Conservation (phyloP, 2,113 vertebrate species). For the Myiopsitta monachus region DNA sequence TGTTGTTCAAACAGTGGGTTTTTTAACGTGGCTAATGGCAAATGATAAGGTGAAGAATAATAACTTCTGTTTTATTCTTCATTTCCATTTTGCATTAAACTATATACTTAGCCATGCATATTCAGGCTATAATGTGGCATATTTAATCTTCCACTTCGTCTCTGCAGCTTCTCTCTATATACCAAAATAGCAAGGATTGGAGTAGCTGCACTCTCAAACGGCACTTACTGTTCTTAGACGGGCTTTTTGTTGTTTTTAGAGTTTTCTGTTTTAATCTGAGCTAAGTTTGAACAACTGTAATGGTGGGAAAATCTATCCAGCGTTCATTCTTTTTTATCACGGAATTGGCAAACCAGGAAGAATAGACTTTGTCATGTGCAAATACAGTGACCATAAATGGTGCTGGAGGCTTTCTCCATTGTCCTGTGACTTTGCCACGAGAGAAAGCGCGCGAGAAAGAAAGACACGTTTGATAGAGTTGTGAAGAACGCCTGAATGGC, state of each 20-base stretch:
- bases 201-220: slow-evolving; percentile 58
- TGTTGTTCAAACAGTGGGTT: slow-evolving; percentile 21
- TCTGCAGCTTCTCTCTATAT: slow-evolving; percentile 44
- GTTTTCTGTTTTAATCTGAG: slow-evolving; percentile 60
- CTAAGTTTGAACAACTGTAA: slow-evolving; percentile 73
- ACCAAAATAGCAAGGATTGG: slow-evolving; percentile 57
- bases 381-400: slow-evolving; percentile 83
- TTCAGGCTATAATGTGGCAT: slow-evolving; percentile 47
- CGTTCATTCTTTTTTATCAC: slow-evolving; percentile 67
- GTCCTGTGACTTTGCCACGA: slow-evolving; percentile 86
- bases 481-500: slow-evolving; percentile 93
- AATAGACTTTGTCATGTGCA: slow-evolving; percentile 84
- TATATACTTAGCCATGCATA: slow-evolving; percentile 17
- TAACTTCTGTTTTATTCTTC: slow-evolving; percentile 13
- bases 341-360: slow-evolving; percentile 75
- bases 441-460: slow-evolving; percentile 89
- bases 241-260: slow-evolving; percentile 51
- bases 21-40: neutral
- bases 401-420: slow-evolving; percentile 85
- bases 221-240: slow-evolving; percentile 27
- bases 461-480: slow-evolving; percentile 97
- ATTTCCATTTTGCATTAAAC: neutral
- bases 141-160: slow-evolving; percentile 65
- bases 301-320: slow-evolving; percentile 79
- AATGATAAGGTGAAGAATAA: neutral